Percentiles rank a stretch among this genome's conserved stretches.
phyloP scores from a whole-genome alignment of 1,140 invertebrate genomes.

The Calycopis cecrops region DNA sequence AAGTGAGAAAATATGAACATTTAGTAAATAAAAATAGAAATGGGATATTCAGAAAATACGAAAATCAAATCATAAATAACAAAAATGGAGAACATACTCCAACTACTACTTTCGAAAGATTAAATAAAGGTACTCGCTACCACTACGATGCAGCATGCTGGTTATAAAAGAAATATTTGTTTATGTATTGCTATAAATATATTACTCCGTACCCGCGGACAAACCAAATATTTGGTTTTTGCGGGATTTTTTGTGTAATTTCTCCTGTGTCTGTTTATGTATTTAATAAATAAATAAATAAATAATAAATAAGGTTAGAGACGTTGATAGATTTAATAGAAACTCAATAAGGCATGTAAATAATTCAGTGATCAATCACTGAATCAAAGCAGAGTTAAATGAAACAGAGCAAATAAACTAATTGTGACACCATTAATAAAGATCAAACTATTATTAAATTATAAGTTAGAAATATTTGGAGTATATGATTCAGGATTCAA shows the following conservation, averaged over 20 bases:
- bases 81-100: conserved; percentile 13
- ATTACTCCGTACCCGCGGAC: no score
- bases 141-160: conserved; percentile 20
- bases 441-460: conserved; percentile 22
- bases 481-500: conserved; percentile 28
- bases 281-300: no score
- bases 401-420: conserved; percentile 20
- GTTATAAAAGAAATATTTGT: no score
- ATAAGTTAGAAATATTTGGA: conserved; percentile 18
- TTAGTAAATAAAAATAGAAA: conserved; percentile 17
- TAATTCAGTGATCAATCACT: conserved; percentile 24
- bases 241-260: no score
- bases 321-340: conserved; percentile 9
- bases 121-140: conserved; percentile 23
- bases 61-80: neutral
- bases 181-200: no score
- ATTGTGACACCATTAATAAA: conserved; percentile 25
- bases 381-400: conserved; percentile 18
- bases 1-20: conserved; percentile 23
- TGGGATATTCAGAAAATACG: conserved; percentile 6
- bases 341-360: conserved; percentile 22
- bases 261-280: no score
- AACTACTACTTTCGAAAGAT: conserved; percentile 20
- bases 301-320: conserved; percentile 9
- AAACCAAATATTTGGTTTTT: no score